Conservation (phyloP, 2,888 invertebrate species). For the Conchocele bisecta region DNA sequence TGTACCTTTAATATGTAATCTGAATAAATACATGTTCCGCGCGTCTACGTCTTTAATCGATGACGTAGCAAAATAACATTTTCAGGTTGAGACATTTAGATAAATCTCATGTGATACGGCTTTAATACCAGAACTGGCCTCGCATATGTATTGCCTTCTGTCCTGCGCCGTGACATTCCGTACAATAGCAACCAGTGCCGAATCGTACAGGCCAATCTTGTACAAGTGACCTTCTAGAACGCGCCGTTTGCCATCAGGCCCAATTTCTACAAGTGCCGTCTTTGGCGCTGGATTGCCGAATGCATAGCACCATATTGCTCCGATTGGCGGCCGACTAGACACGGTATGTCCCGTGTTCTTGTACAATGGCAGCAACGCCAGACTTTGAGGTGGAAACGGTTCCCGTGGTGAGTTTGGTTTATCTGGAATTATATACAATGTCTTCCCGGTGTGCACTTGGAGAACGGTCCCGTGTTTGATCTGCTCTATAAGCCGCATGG, state of each 20-base stretch:
- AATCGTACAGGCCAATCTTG: constrained; percentile 49
- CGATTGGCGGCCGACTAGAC: constrained; percentile 30
- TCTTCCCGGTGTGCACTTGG: constrained; percentile 54
- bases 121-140: no score
- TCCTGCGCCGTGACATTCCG: constrained; percentile 27
- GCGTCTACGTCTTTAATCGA: no score
- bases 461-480: constrained; percentile 37
- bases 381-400: constrained; percentile 41
- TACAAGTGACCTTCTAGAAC: constrained; percentile 37
- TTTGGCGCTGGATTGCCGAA: constrained; percentile 54
- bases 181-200: constrained; percentile 47
- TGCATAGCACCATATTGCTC: constrained; percentile 56
- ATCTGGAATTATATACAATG: constrained; percentile 49
- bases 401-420: constrained; percentile 18
- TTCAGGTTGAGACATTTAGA: no score
- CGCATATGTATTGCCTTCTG: constrained; percentile 47
- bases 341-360: constrained; percentile 33
- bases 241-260: constrained; percentile 9
- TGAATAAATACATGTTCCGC: no score
- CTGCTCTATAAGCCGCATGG: constrained; percentile 42
- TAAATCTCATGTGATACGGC: no score
- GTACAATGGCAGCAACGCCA: constrained; percentile 45
- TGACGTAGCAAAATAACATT: no score
- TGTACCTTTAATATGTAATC: no score
- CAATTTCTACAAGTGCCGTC: constrained; percentile 34